A percentile compares a stretch with the other conserved stretches of the same genome.
These are phyloP conservation scores for Zootoca vivipara DNA, from an alignment of 2,113 vertebrate species.

Conservation along the genomic window DNA sequence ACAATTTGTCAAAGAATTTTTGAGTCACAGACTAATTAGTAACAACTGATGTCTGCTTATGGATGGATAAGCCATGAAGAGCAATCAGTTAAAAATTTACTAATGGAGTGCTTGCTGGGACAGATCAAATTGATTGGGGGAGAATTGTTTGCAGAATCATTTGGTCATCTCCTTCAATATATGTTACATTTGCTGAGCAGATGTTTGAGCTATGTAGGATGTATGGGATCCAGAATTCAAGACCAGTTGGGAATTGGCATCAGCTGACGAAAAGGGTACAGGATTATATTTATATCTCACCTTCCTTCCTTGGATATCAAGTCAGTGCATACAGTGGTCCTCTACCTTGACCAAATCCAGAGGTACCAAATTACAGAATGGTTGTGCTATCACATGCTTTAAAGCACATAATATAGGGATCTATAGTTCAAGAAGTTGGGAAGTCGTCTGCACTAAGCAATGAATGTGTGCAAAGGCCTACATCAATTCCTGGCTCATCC, in stretches of 20 bases:
- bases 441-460: not conserved
- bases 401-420: no score
- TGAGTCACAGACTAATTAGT: constrained; percentile 35
- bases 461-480: not conserved
- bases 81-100: constrained; percentile 19
- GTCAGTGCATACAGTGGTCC: not conserved
- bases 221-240: not conserved
- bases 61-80: constrained; percentile 39
- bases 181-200: not conserved
- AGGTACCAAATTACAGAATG: not conserved
- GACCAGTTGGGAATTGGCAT: not conserved
- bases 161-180: not conserved
- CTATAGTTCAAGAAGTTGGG: not conserved
- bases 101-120: constrained; percentile 3
- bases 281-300: not conserved
- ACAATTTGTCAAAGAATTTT: constrained; percentile 7
- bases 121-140: constrained; percentile 3
- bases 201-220: not conserved
- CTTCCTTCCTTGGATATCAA: not conserved
- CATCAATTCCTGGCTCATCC: not conserved
- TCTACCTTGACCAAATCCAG: not conserved
- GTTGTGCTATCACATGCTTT: not conserved
- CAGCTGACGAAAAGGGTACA: not conserved
- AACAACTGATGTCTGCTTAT: constrained; percentile 28
- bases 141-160: not conserved